Evolutionary conservation across 92 coral and sea anemone species (phyloP).

Genomic region (Parazoanthus atlanticus): DNA sequence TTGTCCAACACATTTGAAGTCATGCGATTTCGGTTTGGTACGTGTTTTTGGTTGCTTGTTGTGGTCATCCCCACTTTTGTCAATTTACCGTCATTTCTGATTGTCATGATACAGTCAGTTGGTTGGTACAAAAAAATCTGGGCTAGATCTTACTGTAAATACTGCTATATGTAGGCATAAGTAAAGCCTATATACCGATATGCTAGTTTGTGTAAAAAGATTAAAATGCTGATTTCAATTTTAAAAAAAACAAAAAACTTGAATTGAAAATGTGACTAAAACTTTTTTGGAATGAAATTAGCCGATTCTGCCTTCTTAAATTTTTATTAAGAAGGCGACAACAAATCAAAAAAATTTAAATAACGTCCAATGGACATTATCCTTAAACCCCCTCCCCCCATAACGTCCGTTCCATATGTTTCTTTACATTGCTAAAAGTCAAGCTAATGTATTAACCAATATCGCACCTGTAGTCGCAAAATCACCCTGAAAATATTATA

Average conservation of each 20-base stretch:
- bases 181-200: conserved; percentile 12
- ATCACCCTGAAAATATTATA: too few species aligned
- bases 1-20: conserved; percentile 19
- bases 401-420: conserved; percentile 2
- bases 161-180: conserved; percentile 6
- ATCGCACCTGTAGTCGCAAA: too few species aligned
- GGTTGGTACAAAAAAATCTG: conserved; percentile 2
- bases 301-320: conserved; percentile 1
- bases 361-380: too few species aligned
- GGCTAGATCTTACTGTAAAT: conserved; percentile 25
- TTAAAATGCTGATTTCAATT: conserved; percentile 8
- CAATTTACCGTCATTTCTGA: conserved; percentile 8
- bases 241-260: too few species aligned
- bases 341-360: not conserved
- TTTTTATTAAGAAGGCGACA: conserved; percentile 11
- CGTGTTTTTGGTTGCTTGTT: conserved; percentile 16
- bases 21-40: conserved; percentile 21
- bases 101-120: conserved; percentile 24
- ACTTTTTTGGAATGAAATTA: conserved; percentile 5
- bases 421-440: conserved; percentile 3
- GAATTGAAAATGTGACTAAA: conserved; percentile 5
- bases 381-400: too few species aligned
- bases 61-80: conserved; percentile 13
- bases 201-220: conserved; percentile 20
- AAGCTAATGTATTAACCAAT: too few species aligned